Base-by-base conservation (phyloP, 2,888 invertebrate species). In the Saturnia pavonia region DNA sequence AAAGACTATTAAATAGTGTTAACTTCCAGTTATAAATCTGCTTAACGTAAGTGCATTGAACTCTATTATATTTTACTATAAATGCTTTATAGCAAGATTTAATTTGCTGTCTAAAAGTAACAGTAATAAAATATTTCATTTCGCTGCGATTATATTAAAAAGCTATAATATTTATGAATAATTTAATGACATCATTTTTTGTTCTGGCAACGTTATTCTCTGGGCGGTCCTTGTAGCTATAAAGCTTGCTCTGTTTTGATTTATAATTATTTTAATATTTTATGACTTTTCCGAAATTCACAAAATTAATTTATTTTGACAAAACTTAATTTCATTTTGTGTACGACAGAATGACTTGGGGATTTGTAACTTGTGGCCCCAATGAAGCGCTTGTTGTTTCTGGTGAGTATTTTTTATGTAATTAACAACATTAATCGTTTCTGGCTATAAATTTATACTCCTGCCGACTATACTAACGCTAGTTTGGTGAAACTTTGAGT, bases 301-400 rank as follows among this genome's bases (percentile, higher is more conserved):
- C 74, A 78, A 82, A 82, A 77, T 72, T 76, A 69, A 77, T 76
- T 83, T 82, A 80, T 85, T 87, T 84, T 77, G 71, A 82, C 82
- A 70, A 68, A 69, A 77, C 72, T 80, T 80, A 74, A 74, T 80
- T 82, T 83, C 72, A 72, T 77, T 80, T 76, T 57, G 70, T 75
- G 34, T 45, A 54, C 27, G 27, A 45, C 19, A 86, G 76, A 71
- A 96, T 96, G 96, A 95, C 95, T 83, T 97, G 97, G 96, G 98
- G 98, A 83, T 98, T 98, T 88, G 98, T 98, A 70, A 98, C 98
- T 74, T 98, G 98, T 88, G 98, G 98, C 67, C 98, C 98, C 43
- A 99, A 99, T 88, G 98, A 98, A 91, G 98, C 98, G 67, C 95
- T 99, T 67, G 98, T 99, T 57, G 97, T 99, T 78, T 98, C 98